Conservation (phyloP, 2,888 invertebrate species). For the Meteorus colon region DNA sequence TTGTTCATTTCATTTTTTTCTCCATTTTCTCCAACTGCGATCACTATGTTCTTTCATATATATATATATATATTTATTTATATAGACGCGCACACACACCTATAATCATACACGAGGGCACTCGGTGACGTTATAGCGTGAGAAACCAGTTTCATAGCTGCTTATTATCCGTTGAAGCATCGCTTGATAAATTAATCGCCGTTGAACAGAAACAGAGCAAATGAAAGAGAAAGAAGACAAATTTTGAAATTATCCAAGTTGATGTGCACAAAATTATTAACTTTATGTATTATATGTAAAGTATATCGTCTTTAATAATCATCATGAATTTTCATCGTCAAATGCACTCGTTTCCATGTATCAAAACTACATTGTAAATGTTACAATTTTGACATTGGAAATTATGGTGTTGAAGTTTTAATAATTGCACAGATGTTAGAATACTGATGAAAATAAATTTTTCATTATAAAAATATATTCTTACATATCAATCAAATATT, state of each 20-base stretch:
- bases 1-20: background rate
- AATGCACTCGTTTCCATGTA: constrained; percentile 10
- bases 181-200: constrained; percentile 34
- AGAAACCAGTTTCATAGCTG: constrained; percentile 34
- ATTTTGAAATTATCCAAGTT: constrained; percentile 18
- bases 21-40: background rate
- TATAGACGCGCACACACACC: background rate
- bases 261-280: constrained; percentile 20
- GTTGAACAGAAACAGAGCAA: background rate
- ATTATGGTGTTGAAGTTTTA: too few species aligned
- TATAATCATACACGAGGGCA: constrained; percentile 14
- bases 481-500: background rate
- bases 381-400: background rate
- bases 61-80: background rate
- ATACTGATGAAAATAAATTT: too few species aligned
- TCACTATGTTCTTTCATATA: background rate
- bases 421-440: too few species aligned
- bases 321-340: constrained; percentile 3
- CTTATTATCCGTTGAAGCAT: constrained; percentile 34
- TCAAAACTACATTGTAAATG: background rate
- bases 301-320: background rate
- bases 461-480: too few species aligned
- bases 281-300: background rate
- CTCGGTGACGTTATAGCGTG: constrained; percentile 31
- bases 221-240: background rate